Evolutionary conservation across 2,888 invertebrate genomes (phyloP), one percentile per base, ranked within the genome.

Genomic region (Micropterix aruncella): DNA sequence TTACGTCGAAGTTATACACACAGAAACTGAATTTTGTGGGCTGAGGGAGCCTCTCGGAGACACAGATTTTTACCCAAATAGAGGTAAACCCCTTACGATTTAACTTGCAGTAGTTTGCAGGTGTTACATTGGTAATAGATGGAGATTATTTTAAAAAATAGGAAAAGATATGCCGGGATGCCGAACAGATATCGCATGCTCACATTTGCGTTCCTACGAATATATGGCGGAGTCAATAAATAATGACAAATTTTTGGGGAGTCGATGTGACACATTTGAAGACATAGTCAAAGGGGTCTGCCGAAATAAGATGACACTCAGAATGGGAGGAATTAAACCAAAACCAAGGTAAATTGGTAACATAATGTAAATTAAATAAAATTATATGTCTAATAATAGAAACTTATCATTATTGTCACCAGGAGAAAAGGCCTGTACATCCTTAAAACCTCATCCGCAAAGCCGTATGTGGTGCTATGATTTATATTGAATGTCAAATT

Each of bases 1-100:
- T 9, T 41, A 41, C 14, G 42, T 41, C 9, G 42, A 41, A 41
- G 42, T 19, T 16, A 41, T 41, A n/a, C 42, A 41, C 16, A 41
- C 42, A 3, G 19, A 19, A n/a, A 19, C 19, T 19, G 42, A 19
- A 9, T 5, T 5, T 38, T 9, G 5, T 5, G 38, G 38, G 5
- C n/a, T 38, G 7, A n/a, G n/a, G n/a, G 38, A 38, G n/a, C 38
- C 15, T 16, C 3, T 43, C 14, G 43, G 43, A 9, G 17, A 43
- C 16, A 37, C 18, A 5, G 43, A 43, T 37, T 43, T 43, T 16
- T 43, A 15, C 37, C 43, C 43, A 4, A 43, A 43, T 18, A 18
- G 37, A 14, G 43, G 43, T 16, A 37, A n/a, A 4, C n/a, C n/a
- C n/a, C n/a, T n/a, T n/a, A n/a, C n/a, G n/a, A n/a, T n/a, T n/a